Evolutionary conservation across 2,113 vertebrate genomes (phyloP).

Genomic region (Channa argus): DNA sequence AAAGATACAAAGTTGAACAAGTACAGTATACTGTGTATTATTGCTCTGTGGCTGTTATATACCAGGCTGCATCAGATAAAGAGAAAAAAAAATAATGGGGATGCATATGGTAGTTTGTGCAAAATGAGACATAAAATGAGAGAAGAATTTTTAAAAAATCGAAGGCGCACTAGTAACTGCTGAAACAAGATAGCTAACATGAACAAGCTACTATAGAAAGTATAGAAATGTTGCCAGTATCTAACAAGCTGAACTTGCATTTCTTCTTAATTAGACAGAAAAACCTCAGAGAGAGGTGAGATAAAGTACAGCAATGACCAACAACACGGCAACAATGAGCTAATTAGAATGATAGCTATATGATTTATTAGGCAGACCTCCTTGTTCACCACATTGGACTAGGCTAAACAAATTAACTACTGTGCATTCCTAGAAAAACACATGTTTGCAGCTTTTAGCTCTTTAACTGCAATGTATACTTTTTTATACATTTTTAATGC

Average conservation of each 20-base stretch:
- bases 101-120: background rate
- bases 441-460: slow-evolving; percentile 10
- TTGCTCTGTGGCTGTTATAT: background rate
- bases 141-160: slow-evolving; percentile 27
- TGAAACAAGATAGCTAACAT: slow-evolving; percentile 29
- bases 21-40: background rate
- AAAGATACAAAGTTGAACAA: slow-evolving; percentile 17
- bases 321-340: slow-evolving; percentile 30
- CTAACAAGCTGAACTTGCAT: slow-evolving; percentile 48
- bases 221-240: background rate
- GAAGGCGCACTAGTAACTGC: slow-evolving; percentile 22
- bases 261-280: slow-evolving; percentile 49
- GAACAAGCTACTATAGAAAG: background rate
- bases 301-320: slow-evolving; percentile 19
- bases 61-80: slow-evolving; percentile 12
- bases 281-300: slow-evolving; percentile 32
- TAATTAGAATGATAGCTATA: slow-evolving; percentile 44
- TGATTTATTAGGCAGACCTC: slow-evolving; percentile 57
- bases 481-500: background rate
- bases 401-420: slow-evolving; percentile 18
- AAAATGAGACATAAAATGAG: slow-evolving; percentile 17
- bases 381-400: slow-evolving; percentile 47
- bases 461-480: background rate
- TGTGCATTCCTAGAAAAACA: slow-evolving; percentile 15
- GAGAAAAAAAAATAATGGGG: slow-evolving; percentile 12